Evolutionary conservation across 2,888 invertebrate species (phyloP).

Genomic region (Leptinotarsa haldemani): DNA sequence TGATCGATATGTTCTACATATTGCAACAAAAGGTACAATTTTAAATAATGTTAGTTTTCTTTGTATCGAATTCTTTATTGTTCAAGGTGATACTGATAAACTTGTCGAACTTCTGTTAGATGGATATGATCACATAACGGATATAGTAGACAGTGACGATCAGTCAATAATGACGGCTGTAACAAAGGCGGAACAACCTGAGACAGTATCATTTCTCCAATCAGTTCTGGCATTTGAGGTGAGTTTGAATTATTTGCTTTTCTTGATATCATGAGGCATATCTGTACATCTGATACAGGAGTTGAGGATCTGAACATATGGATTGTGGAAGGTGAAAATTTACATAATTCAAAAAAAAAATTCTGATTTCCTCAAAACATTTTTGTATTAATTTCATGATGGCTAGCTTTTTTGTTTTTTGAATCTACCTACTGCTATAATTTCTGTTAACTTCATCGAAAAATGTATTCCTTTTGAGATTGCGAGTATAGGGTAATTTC

Average conservation of each 20-base stretch:
- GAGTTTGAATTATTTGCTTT: slow-evolving; percentile 43
- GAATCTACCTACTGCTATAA: too few species aligned
- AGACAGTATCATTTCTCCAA: slow-evolving; percentile 77
- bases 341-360: too few species aligned
- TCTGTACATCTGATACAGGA: too few species aligned
- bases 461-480: too few species aligned
- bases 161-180: slow-evolving; percentile 78
- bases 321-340: too few species aligned
- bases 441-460: too few species aligned
- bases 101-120: slow-evolving; percentile 79
- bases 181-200: slow-evolving; percentile 74
- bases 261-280: too few species aligned
- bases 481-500: too few species aligned
- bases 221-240: slow-evolving; percentile 83
- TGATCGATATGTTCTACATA: slow-evolving; percentile 81
- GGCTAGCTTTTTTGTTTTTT: too few species aligned
- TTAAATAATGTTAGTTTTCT: not conserved
- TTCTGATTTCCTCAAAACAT: too few species aligned
- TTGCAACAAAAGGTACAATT: slow-evolving; percentile 79
- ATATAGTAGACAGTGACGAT: slow-evolving; percentile 80
- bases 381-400: too few species aligned
- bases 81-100: slow-evolving; percentile 73
- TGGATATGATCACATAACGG: slow-evolving; percentile 89
- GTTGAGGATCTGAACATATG: too few species aligned
- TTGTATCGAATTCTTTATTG: not conserved